These are phyloP conservation scores for Atta colombica DNA, from an alignment of 1,140 invertebrate species.

Conservation along the genomic window DNA sequence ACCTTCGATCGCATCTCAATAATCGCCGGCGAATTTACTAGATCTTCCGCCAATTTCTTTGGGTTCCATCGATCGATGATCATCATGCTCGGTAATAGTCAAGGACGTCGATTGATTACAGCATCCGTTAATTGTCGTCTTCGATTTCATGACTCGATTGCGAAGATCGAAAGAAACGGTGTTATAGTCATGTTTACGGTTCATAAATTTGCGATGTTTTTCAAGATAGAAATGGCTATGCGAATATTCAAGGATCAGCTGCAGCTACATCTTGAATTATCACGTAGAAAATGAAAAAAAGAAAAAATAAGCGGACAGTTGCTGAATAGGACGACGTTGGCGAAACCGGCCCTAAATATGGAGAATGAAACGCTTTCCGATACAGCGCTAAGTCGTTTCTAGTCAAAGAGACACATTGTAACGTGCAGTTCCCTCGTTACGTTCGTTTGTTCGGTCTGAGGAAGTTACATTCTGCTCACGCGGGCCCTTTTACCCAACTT, in stretches of 20 bases:
- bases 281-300: neutral
- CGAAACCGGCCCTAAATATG: constrained; percentile 39
- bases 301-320: neutral
- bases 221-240: neutral
- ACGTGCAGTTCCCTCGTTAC: constrained; percentile 42
- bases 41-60: constrained; percentile 26
- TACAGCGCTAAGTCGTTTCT: neutral
- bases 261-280: constrained; percentile 31
- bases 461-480: constrained; percentile 48
- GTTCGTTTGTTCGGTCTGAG: constrained; percentile 43
- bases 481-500: constrained; percentile 29
- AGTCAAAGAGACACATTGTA: constrained; percentile 42
- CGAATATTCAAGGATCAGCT: neutral
- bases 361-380: neutral
- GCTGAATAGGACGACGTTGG: neutral
- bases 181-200: constrained; percentile 43
- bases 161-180: constrained; percentile 23
- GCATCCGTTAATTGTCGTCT: constrained; percentile 47
- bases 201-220: constrained; percentile 43
- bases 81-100: constrained; percentile 19
- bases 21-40: constrained; percentile 35
- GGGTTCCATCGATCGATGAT: constrained; percentile 10
- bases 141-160: constrained; percentile 41
- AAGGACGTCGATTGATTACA: constrained; percentile 47
- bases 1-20: constrained; percentile 35